Evolutionary conservation across 2,113 vertebrate species (phyloP).

Genomic region (Heptranchias perlo): DNA sequence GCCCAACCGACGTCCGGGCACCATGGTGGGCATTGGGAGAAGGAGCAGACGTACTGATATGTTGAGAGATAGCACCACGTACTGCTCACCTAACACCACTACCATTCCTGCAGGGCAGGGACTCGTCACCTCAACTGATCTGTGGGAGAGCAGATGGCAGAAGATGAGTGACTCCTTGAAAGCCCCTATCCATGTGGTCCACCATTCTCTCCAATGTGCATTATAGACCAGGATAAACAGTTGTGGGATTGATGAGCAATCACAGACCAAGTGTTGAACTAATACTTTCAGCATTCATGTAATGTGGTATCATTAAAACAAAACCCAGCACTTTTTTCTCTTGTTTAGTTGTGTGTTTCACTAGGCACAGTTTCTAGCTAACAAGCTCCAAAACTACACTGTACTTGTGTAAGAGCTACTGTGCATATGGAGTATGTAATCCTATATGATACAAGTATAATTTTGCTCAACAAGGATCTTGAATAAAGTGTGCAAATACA

Average conservation of each 20-base stretch:
- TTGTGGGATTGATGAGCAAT: neutral
- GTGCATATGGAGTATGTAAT: neutral
- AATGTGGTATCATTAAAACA: neutral
- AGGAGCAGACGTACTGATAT: neutral
- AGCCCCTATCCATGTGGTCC: neutral
- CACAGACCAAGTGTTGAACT: neutral
- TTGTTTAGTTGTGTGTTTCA: conserved; percentile 1
- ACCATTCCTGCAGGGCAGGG: neutral
- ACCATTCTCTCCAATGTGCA: neutral
- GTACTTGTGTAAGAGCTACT: neutral
- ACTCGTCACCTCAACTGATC: neutral
- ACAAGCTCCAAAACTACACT: neutral
- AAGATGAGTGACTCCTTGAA: neutral
- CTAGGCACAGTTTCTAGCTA: neutral
- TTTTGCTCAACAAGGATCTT: neutral
- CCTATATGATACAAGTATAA: neutral
- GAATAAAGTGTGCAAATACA: neutral
- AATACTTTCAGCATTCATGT: neutral
- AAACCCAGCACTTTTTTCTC: neutral
- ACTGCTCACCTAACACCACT: neutral
- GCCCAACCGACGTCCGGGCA: neutral
- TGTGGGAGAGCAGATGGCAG: neutral
- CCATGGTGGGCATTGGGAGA: neutral
- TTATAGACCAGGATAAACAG: neutral
- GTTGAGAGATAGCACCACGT: neutral